Evolutionary conservation across 2,113 vertebrate species (phyloP).

Genomic region (Diglossa brunneiventris): DNA sequence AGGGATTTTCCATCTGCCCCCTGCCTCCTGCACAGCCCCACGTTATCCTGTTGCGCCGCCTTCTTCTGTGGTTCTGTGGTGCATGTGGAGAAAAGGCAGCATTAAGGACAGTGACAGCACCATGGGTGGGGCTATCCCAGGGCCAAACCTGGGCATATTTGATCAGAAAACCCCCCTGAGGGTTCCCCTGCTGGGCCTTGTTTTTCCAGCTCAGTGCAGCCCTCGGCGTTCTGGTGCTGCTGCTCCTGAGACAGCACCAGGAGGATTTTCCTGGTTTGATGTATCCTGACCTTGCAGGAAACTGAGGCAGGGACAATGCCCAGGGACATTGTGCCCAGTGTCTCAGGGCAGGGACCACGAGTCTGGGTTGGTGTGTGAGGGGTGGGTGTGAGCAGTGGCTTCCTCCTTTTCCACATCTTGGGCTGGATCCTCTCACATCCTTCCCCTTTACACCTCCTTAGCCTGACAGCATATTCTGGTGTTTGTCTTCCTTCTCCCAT

Average conservation of each 20-base stretch:
- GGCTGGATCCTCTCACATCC: neutral
- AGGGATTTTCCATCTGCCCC: neutral
- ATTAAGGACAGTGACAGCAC: neutral
- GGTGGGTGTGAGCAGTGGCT: neutral
- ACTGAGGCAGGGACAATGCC: neutral
- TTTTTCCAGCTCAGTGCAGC: neutral
- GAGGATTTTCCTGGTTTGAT: neutral
- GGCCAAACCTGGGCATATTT: neutral
- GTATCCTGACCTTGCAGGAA: neutral
- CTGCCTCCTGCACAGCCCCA: neutral
- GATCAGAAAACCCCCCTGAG: neutral
- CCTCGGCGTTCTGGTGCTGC: rapidly evolving
- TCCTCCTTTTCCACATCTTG: neutral
- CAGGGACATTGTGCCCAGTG: too few relatives aligned
- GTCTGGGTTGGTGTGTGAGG: rapidly evolving
- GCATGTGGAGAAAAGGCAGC: neutral
- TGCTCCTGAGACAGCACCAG: neutral
- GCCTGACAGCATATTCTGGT: neutral
- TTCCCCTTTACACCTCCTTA: neutral
- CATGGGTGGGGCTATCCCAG: neutral
- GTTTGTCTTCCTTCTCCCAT: neutral
- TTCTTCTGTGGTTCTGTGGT: too few relatives aligned
- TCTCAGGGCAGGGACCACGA: neutral
- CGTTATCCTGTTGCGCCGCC: rapidly evolving
- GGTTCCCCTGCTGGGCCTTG: rapidly evolving